Base-by-base conservation (phyloP, 2,797 vertebrate genomes). In the Loriculus beryllinus region DNA sequence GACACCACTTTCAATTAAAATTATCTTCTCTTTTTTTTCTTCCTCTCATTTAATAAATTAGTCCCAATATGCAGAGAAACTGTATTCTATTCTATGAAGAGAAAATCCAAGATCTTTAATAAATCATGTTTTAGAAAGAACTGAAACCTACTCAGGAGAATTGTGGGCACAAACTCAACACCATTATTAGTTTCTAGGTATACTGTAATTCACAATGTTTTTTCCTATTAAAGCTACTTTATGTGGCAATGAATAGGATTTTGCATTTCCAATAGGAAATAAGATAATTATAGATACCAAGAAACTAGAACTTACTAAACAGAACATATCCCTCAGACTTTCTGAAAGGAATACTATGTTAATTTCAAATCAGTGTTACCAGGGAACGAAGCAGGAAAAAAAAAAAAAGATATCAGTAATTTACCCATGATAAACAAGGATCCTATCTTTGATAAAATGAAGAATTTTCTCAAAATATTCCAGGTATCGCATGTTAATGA, bases 401-500 rank as follows among this genome's bases (percentile, higher is more conserved):
- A 8, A 1, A 14, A 14, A 11, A 37, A 18, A 64, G 33, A n/a
- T 18, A 2, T 6, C 45, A 76, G 88, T 40, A 33, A 92, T 97
- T 97, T 98, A 99, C 99, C 99, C 98, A 13, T 99, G 99, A 96
- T 99, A 99, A 91, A 99, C 98, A 86, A 99, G 98, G 97, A 99
- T 99, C 95, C 99, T 98, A 81, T 99, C 99, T 98, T 99, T 99
- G 95, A 99, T 99, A 97, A 99, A 99, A 97, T 98, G 98, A 57
- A 99, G 99, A 95, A 99, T 99, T 97, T 98, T 99, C 96, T 99
- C 98, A 95, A 99, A 99, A 97, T 99, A 99, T 82, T 99, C 99
- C 97, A 99, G 92, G 90, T 99, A 99, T 91, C 99, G 97, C 98
- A 99, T 99, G 97, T 99, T 99, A 96, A 99, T 98, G 81, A 99